Percentiles rank a stretch among this genome's conserved stretches.
These are phyloP conservation scores for Drosophila rubida DNA, from an alignment of 2,888 invertebrate species.

Conservation along the genomic window DNA sequence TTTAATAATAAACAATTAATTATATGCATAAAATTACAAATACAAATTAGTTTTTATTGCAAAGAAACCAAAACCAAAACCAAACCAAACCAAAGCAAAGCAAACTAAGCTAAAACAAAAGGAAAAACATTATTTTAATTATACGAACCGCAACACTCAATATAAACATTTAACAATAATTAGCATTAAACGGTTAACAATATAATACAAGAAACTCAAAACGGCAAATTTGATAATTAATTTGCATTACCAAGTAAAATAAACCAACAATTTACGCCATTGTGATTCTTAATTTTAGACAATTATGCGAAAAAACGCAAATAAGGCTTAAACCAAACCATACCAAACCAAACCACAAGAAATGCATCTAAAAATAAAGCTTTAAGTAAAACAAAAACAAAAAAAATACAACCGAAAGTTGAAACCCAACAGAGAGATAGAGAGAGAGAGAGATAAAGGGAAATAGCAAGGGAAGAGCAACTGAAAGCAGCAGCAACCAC, in stretches of 20 bases:
- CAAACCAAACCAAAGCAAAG: not conserved
- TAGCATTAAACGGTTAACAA: slow-evolving; percentile 69
- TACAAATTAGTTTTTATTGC: slow-evolving; percentile 28
- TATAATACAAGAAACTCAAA: slow-evolving; percentile 17
- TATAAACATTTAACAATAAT: slow-evolving; percentile 69
- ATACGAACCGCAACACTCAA: slow-evolving; percentile 37
- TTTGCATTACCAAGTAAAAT: slow-evolving; percentile 28
- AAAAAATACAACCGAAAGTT: slow-evolving; percentile 10
- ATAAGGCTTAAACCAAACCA: slow-evolving; percentile 27
- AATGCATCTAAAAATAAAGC: slow-evolving; percentile 37
- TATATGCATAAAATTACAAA: slow-evolving; percentile 16
- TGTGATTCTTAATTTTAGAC: slow-evolving; percentile 84
- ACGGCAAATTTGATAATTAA: slow-evolving; percentile 16
- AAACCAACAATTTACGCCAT: slow-evolving; percentile 73
- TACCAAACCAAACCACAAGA: slow-evolving; percentile 9
- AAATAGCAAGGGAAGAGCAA: too few species aligned
- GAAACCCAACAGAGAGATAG: too few species aligned
- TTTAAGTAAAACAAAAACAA: slow-evolving; percentile 33
- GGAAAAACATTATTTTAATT: slow-evolving; percentile 24
- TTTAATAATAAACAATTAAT: slow-evolving; percentile 20
- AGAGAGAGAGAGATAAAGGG: too few species aligned
- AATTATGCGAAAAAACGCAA: slow-evolving; percentile 46
- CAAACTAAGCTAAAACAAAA: not conserved
- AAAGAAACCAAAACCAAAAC: slow-evolving; percentile 10
- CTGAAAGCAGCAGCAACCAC: slow-evolving; percentile 31